These are phyloP conservation scores for Pantala flavescens DNA, from an alignment of 1,140 invertebrate species.

Conservation along the genomic window DNA sequence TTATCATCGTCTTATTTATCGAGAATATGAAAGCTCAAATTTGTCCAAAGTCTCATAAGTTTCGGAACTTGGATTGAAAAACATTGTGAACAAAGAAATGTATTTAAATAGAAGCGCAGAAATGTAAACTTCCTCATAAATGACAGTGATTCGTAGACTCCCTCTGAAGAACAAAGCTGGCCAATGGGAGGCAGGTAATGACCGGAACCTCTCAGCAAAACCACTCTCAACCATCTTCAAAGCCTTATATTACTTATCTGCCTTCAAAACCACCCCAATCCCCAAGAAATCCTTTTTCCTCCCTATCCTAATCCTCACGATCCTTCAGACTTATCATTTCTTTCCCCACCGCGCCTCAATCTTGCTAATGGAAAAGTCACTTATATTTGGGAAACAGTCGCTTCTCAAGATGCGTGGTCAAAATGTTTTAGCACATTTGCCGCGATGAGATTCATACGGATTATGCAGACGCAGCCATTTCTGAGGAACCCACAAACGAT, in stretches of 20 bases:
- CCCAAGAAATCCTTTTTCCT: not conserved
- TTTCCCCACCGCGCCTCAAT: not conserved
- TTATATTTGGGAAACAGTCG: slow-evolving; percentile 9
- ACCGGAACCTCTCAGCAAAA: slow-evolving; percentile 3
- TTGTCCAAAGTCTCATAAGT: no score
- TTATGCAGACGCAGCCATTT: not conserved
- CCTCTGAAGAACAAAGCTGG: not conserved
- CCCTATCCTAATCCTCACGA: slow-evolving; percentile 1
- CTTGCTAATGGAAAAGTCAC: slow-evolving; percentile 9
- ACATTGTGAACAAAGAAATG: no score
- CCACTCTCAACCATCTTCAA: not conserved
- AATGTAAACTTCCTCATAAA: no score
- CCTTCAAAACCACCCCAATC: not conserved
- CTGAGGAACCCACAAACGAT: no score
- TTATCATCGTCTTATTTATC: no score
- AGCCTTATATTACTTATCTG: slow-evolving; percentile 2
- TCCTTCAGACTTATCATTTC: slow-evolving; percentile 2
- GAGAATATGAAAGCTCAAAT: no score
- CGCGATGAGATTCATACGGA: not conserved
- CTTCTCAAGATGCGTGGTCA: no score
- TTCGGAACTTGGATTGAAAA: no score
- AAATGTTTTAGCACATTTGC: not conserved
- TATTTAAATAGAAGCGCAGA: no score
- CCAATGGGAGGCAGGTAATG: slow-evolving; percentile 7
- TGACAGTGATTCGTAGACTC: not conserved